phyloP scores from a whole-genome alignment of 2,797 vertebrate genomes.

The Rhinoraja longicauda region DNA sequence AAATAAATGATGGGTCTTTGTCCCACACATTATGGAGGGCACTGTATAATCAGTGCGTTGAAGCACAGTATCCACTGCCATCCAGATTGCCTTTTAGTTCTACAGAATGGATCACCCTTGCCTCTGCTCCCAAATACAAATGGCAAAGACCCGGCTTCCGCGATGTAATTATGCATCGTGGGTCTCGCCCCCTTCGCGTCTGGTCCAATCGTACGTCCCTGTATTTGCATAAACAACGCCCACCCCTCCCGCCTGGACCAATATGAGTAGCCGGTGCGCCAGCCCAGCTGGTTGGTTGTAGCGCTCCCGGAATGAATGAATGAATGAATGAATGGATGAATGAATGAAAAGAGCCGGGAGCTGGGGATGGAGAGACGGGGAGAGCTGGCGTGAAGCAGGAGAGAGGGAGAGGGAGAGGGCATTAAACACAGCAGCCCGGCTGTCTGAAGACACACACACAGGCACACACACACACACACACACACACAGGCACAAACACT shows the following conservation, averaged over 20 bases:
- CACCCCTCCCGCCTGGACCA: background rate
- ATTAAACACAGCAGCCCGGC: background rate
- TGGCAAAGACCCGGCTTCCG: background rate
- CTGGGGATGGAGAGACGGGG: background rate
- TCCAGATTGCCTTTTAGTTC: background rate
- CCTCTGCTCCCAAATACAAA: background rate
- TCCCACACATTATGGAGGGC: no score
- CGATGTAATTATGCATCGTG: background rate
- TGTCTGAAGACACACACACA: background rate
- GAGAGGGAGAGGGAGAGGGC: background rate
- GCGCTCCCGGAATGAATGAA: background rate
- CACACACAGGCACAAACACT: background rate
- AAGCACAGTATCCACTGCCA: background rate
- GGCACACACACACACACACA: background rate
- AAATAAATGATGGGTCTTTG: no score
- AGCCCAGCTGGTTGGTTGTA: background rate
- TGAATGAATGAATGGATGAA: constrained; percentile 18
- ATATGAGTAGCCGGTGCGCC: background rate
- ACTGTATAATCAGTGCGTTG: background rate
- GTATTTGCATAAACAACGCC: background rate
- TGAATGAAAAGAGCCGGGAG: constrained; percentile 3
- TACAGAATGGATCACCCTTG: background rate
- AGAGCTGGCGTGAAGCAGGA: background rate
- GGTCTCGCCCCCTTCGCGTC: background rate
- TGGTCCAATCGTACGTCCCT: background rate